Percentiles rank a stretch among this genome's conserved stretches.
Conservation (phyloP, 2,113 vertebrate species). For the Platysternon megacephalum region DNA sequence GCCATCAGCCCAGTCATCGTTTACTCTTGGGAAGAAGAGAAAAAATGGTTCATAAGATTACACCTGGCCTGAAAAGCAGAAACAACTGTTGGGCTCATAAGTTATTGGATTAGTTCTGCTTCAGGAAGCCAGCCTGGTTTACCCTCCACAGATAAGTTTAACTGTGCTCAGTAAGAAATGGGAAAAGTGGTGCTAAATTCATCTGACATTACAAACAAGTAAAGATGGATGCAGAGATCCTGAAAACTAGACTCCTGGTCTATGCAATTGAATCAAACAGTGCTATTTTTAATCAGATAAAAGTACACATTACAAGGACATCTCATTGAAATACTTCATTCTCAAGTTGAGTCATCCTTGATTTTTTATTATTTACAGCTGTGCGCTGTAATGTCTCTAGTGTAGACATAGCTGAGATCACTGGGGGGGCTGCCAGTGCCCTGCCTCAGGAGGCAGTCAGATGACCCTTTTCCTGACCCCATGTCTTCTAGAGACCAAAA, state of each 20-base stretch:
- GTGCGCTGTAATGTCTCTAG: no score
- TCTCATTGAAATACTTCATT: not conserved
- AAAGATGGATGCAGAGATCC: not conserved
- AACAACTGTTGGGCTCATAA: conserved; percentile 53
- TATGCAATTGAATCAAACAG: not conserved
- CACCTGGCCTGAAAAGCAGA: conserved; percentile 55
- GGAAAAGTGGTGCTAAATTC: not conserved
- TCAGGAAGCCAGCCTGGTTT: conserved; percentile 30
- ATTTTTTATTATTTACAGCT: not conserved
- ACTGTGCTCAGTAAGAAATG: not conserved
- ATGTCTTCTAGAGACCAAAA: not conserved
- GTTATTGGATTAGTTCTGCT: conserved; percentile 53
- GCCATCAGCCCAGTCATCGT: conserved; percentile 21
- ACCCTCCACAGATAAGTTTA: conserved; percentile 17
- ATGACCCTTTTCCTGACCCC: not conserved
- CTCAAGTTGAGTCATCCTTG: not conserved
- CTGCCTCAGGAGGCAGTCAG: not conserved
- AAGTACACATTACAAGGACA: not conserved
- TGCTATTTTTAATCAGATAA: not conserved
- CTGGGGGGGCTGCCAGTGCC: not conserved
- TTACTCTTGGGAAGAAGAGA: conserved; percentile 16
- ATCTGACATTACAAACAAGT: conserved; percentile 15
- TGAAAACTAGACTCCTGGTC: not conserved
- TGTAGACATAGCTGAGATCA: not conserved
- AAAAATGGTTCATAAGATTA: conserved; percentile 34